phyloP scores from a whole-genome alignment of 2,888 invertebrate genomes.

The Lepidocyrtinus sp. region DNA sequence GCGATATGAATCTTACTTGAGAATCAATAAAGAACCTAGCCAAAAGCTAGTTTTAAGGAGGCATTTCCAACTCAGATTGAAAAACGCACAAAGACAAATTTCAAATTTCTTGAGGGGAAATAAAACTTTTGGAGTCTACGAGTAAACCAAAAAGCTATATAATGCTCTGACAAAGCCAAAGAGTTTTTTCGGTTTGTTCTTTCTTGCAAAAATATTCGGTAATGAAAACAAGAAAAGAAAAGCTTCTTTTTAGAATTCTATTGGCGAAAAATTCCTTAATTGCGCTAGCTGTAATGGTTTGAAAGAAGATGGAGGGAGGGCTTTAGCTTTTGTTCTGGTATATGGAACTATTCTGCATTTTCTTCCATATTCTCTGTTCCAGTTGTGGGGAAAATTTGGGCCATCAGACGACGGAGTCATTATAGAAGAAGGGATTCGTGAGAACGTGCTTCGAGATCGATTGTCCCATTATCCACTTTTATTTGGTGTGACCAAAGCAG shows the following conservation, averaged over 20 bases:
- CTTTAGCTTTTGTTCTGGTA: background rate
- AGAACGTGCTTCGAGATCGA: slow-evolving; percentile 68
- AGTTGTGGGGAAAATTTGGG: slow-evolving; percentile 68
- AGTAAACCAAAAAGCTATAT: no score
- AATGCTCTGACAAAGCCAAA: no score
- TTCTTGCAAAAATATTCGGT: background rate
- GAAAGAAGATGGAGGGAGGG: slow-evolving; percentile 32
- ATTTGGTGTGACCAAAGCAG: slow-evolving; percentile 69
- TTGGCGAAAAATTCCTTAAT: slow-evolving; percentile 46
- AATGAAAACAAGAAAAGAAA: background rate
- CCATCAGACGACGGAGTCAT: slow-evolving; percentile 69
- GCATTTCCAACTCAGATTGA: slow-evolving; percentile 9
- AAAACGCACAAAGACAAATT: slow-evolving; percentile 2
- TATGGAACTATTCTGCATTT: slow-evolving; percentile 9
- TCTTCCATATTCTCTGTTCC: slow-evolving; percentile 32
- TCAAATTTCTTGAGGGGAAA: background rate
- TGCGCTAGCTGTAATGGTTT: slow-evolving; percentile 51
- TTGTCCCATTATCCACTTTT: slow-evolving; percentile 69
- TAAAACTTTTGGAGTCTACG: background rate
- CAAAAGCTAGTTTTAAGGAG: background rate
- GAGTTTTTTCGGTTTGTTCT: background rate
- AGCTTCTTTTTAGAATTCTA: no score
- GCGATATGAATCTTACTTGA: background rate
- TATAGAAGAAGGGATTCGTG: slow-evolving; percentile 69
- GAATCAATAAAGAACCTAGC: background rate